Percentiles rank a stretch among this genome's conserved stretches.
phyloP scores from a whole-genome alignment of 2,113 vertebrate genomes.

The Ailurus styani region DNA sequence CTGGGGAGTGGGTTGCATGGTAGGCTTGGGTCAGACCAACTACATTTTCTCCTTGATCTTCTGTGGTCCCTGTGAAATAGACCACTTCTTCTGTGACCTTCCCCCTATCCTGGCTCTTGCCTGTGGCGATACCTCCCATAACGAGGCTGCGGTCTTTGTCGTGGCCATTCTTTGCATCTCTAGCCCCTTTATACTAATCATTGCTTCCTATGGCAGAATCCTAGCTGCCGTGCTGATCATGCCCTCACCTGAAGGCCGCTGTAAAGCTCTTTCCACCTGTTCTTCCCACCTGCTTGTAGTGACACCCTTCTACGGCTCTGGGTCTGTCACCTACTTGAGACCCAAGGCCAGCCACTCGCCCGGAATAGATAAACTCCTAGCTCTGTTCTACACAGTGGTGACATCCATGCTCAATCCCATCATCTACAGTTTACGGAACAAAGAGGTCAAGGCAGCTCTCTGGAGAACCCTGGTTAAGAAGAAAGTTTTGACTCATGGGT shows the following conservation, averaged over 20 bases:
- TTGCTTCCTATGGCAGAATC: conserved; percentile 48
- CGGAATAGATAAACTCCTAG: conserved; percentile 27
- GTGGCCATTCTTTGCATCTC: conserved; percentile 40
- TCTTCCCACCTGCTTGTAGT: conserved; percentile 57
- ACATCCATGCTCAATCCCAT: conserved; percentile 57
- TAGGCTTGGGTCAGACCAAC: conserved; percentile 48
- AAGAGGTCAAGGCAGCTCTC: conserved; percentile 52
- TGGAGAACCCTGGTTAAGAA: background rate
- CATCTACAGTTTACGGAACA: conserved; percentile 59
- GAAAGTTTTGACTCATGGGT: background rate
- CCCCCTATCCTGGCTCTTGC: conserved; percentile 54
- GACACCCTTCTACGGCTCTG: conserved; percentile 56
- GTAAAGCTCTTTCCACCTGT: conserved; percentile 52
- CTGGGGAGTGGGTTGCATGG: conserved; percentile 41
- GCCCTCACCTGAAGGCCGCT: conserved; percentile 30
- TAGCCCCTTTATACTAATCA: conserved; percentile 51
- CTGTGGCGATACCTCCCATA: conserved; percentile 56
- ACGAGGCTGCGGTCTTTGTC: background rate
- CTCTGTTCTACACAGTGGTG: conserved; percentile 55
- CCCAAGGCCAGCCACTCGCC: conserved; percentile 54
- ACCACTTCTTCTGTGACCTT: conserved; percentile 72
- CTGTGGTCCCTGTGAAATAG: conserved; percentile 61
- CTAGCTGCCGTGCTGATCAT: conserved; percentile 3
- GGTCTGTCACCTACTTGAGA: conserved; percentile 50
- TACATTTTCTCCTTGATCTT: conserved; percentile 64